Evolutionary conservation across 2,113 vertebrate species (phyloP).

Genomic region (Ammodramus savannarum): DNA sequence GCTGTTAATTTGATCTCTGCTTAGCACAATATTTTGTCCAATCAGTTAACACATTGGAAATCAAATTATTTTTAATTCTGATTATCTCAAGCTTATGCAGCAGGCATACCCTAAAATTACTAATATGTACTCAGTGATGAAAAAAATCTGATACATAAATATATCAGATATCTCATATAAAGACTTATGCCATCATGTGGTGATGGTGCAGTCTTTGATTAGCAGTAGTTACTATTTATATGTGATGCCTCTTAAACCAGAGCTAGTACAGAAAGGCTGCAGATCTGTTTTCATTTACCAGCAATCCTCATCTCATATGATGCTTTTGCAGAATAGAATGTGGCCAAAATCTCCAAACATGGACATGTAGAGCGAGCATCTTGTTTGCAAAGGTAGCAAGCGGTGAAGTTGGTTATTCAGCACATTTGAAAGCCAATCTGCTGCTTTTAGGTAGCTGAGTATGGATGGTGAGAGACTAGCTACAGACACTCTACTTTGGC

Average conservation of each 20-base stretch:
- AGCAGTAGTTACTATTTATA: neutral
- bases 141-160: neutral
- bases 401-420: neutral
- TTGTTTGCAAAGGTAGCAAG: slow-evolving; percentile 40
- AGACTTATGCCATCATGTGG: neutral
- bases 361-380: neutral
- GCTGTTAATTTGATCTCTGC: neutral
- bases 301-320: neutral
- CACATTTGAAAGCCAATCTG: slow-evolving; percentile 45
- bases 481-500: slow-evolving; percentile 27
- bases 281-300: slow-evolving; percentile 9
- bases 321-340: neutral
- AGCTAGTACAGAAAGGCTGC: neutral
- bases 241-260: neutral
- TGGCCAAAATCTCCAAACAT: neutral
- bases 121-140: neutral
- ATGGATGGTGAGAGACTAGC: slow-evolving; percentile 34
- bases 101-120: neutral
- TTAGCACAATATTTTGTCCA: neutral
- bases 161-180: neutral
- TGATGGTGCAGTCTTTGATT: neutral
- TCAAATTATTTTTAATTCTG: neutral
- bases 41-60: neutral
- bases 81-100: neutral
- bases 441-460: slow-evolving; percentile 32